Evolutionary conservation across 2,888 invertebrate species (phyloP).

Genomic region (Timema podura): DNA sequence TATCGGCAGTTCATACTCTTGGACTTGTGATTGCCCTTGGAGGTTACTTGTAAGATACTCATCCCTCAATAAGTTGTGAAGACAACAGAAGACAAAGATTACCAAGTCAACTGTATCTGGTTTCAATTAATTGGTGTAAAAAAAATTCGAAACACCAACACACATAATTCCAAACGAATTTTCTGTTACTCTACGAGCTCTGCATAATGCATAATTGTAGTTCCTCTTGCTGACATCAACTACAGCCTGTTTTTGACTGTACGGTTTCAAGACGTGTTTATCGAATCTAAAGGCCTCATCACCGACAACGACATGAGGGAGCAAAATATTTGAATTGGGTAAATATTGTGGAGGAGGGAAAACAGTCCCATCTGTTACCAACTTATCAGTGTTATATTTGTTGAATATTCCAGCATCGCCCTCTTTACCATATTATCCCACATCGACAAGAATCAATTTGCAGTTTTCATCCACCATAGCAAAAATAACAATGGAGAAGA

Average conservation of each 20-base stretch:
- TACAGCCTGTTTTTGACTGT: too few relatives aligned
- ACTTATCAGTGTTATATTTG: not conserved
- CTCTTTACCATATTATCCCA: conserved; percentile 17
- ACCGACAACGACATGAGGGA: not conserved
- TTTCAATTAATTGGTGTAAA: conserved; percentile 2
- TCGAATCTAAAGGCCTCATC: too few relatives aligned
- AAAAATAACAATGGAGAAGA: conserved; percentile 17
- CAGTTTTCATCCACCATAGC: conserved; percentile 19
- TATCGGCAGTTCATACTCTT: not conserved
- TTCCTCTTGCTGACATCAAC: too few relatives aligned
- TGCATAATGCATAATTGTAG: too few relatives aligned
- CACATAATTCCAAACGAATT: too few relatives aligned
- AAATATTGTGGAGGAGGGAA: conserved; percentile 19
- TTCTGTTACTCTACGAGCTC: too few relatives aligned
- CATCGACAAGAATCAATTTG: conserved; percentile 18
- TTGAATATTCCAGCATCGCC: conserved; percentile 20
- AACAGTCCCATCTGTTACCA: not conserved
- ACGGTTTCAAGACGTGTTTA: too few relatives aligned
- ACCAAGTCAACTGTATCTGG: not conserved
- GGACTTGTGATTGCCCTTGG: not conserved
- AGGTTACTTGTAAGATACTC: not conserved
- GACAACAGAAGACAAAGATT: not conserved
- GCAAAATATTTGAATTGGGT: conserved; percentile 7
- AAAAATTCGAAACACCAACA: not conserved
- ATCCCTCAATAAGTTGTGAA: conserved; percentile 5